A percentile compares a stretch with the other conserved stretches of the same genome.
Evolutionary conservation across 2,888 invertebrate genomes (phyloP).

Genomic region (Agelastica alni): DNA sequence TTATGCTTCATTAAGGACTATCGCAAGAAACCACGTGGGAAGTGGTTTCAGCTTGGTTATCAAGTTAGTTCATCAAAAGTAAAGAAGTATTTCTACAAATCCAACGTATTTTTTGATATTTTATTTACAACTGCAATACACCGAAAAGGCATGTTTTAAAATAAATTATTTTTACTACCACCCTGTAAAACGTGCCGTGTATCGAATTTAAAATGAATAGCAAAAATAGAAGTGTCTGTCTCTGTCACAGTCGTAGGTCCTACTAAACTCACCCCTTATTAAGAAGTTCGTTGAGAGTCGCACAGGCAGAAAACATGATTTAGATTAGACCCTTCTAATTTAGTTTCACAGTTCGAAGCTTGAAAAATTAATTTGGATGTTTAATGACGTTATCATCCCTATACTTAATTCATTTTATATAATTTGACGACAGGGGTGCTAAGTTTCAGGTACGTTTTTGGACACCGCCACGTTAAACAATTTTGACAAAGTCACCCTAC

Average conservation of each 20-base stretch:
- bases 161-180: neutral
- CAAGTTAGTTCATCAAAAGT: too few relatives aligned
- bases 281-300: slow-evolving; percentile 17
- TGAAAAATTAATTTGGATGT: slow-evolving; percentile 19
- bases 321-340: slow-evolving; percentile 26
- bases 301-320: slow-evolving; percentile 26
- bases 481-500: too few relatives aligned
- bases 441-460: too few relatives aligned
- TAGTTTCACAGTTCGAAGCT: slow-evolving; percentile 24
- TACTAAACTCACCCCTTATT: slow-evolving; percentile 21
- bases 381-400: slow-evolving; percentile 15
- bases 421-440: neutral
- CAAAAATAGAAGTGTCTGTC: slow-evolving; percentile 24
- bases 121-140: neutral
- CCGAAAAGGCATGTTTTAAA: too few relatives aligned
- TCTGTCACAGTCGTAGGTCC: slow-evolving; percentile 15
- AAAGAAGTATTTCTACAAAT: too few relatives aligned
- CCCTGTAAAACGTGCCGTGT: slow-evolving; percentile 2
- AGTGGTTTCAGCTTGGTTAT: too few relatives aligned
- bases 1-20: too few relatives aligned
- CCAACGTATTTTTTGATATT: neutral
- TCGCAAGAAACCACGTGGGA: too few relatives aligned
- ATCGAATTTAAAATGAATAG: slow-evolving; percentile 8
- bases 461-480: too few relatives aligned
- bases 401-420: slow-evolving; percentile 5